A percentile compares a stretch with the other conserved stretches of the same genome.
Conservation (phyloP, 2,888 invertebrate species). For the Acanthopleura granulata region DNA sequence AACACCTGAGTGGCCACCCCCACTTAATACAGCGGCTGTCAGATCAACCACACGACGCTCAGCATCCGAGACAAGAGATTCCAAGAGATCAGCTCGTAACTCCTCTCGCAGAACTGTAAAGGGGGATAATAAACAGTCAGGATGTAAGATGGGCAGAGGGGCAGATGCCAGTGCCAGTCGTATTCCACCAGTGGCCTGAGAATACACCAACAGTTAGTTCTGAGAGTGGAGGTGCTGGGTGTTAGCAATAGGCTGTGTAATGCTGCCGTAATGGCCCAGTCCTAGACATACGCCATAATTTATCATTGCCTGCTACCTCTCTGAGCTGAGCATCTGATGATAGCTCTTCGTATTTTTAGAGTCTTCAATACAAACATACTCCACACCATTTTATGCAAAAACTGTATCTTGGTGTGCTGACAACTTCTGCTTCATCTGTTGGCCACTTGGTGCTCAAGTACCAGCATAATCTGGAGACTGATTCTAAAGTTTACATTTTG, state of each 20-base stretch:
- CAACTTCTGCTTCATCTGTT: too few species aligned
- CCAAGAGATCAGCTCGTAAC: constrained; percentile 57
- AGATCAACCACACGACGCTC: constrained; percentile 87
- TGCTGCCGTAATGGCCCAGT: constrained; percentile 2
- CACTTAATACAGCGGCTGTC: constrained; percentile 71
- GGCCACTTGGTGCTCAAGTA: too few species aligned
- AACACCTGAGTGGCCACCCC: constrained; percentile 48
- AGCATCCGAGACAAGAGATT: constrained; percentile 76
- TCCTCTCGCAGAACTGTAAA: constrained; percentile 55
- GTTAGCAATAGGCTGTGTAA: not conserved
- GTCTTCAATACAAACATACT: not conserved
- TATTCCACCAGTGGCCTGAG: not conserved
- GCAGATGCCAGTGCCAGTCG: not conserved
- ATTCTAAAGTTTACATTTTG: too few species aligned
- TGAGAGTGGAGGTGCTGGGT: not conserved
- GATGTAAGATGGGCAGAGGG: constrained; percentile 7
- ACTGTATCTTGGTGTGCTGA: too few species aligned
- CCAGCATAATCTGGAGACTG: too few species aligned
- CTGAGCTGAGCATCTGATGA: constrained; percentile 2
- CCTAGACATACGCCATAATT: not conserved
- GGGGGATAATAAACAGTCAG: not conserved
- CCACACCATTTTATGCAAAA: not conserved
- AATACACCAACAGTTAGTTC: not conserved
- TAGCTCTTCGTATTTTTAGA: not conserved
- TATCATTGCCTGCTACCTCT: not conserved